These are phyloP conservation scores for Kryptopterus vitreolus DNA, from an alignment of 2,797 vertebrate genomes.

Conservation along the genomic window DNA sequence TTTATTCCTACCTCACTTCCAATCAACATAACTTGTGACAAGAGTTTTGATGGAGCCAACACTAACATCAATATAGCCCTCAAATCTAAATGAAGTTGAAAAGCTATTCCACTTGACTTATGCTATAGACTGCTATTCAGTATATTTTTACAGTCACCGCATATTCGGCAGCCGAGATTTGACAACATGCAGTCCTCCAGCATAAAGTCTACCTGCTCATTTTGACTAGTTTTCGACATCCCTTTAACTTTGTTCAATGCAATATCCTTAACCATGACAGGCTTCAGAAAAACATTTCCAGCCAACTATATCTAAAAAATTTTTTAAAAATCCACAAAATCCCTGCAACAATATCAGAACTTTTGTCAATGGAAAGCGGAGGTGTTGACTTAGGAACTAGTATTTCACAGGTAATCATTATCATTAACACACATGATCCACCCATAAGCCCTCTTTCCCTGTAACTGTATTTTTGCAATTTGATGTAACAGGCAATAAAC, in stretches of 20 bases:
- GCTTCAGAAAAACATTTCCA: neutral
- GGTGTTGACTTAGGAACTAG: neutral
- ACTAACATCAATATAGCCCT: too few species aligned
- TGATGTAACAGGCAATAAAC: neutral
- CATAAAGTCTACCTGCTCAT: too few species aligned
- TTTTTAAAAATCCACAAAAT: neutral
- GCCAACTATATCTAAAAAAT: neutral
- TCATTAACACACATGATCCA: too few species aligned
- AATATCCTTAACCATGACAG: neutral
- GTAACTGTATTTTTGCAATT: too few species aligned
- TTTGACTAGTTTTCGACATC: too few species aligned
- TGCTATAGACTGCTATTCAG: neutral
- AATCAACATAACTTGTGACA: neutral
- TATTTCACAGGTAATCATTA: too few species aligned
- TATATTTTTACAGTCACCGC: neutral
- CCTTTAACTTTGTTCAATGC: too few species aligned
- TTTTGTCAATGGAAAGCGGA: neutral
- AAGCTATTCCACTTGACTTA: neutral
- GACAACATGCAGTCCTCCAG: neutral
- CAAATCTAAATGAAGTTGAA: neutral
- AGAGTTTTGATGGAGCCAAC: too few species aligned
- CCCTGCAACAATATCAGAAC: neutral
- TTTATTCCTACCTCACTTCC: neutral
- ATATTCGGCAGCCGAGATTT: neutral
- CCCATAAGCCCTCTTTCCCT: neutral